Evolutionary conservation across 1,140 invertebrate genomes (phyloP).

Genomic region (Calosoma granatense): DNA sequence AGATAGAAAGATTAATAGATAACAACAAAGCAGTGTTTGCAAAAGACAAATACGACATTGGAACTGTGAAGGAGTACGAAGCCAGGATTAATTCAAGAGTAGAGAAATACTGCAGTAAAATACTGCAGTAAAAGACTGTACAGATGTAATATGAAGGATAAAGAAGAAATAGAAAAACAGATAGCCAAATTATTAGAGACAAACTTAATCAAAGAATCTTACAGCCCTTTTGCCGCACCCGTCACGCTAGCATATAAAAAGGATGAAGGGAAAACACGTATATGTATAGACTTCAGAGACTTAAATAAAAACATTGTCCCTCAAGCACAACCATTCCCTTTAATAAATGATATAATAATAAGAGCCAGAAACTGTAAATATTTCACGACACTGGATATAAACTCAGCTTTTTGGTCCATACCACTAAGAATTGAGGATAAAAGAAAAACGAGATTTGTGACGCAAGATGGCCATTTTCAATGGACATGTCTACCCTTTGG

Average conservation of each 20-base stretch:
- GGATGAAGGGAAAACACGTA: constrained; percentile 26
- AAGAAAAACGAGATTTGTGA: constrained; percentile 32
- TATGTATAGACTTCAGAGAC: constrained; percentile 31
- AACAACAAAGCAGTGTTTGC: constrained; percentile 24
- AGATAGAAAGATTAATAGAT: constrained; percentile 20
- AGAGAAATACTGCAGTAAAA: too few species aligned
- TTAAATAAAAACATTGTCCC: constrained; percentile 32
- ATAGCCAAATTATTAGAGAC: constrained; percentile 25
- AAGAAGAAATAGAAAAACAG: constrained; percentile 28
- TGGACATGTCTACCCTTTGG: constrained; percentile 29
- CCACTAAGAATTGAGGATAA: constrained; percentile 27
- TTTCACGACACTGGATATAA: constrained; percentile 31
- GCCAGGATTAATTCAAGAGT: constrained; percentile 24
- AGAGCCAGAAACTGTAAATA: constrained; percentile 29
- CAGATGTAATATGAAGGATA: constrained; percentile 25
- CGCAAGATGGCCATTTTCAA: constrained; percentile 30
- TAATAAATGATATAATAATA: constrained; percentile 28
- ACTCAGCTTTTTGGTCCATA: constrained; percentile 35
- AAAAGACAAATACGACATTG: constrained; percentile 27
- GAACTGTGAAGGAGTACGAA: constrained; percentile 12
- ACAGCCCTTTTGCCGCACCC: constrained; percentile 31
- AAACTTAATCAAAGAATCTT: constrained; percentile 31
- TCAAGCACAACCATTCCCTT: constrained; percentile 32
- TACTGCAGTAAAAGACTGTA: constrained; percentile 27
- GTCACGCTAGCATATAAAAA: constrained; percentile 31